phyloP scores from a whole-genome alignment of 1,140 invertebrate genomes.

The Saccostrea cuccullata region DNA sequence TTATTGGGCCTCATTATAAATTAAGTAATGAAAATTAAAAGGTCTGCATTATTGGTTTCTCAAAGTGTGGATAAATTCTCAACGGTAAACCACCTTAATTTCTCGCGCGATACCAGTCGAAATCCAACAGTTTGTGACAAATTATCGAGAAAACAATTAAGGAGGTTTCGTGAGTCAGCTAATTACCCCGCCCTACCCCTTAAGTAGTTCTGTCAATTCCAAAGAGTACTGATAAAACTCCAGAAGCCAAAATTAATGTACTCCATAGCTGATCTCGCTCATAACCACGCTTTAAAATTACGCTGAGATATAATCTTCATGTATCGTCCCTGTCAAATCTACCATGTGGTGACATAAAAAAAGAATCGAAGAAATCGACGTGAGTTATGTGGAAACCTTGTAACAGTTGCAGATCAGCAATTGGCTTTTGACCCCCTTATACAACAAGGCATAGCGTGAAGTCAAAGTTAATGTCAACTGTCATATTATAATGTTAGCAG shows the following conservation, averaged over 20 bases:
- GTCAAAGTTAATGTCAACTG: background rate
- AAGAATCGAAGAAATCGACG: background rate
- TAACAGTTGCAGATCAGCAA: background rate
- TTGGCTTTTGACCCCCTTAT: background rate
- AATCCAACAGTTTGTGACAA: background rate
- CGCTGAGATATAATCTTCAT: background rate
- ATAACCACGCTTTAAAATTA: slow-evolving; percentile 3
- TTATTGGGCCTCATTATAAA: no score
- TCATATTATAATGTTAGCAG: background rate
- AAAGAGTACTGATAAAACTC: background rate
- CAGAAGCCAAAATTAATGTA: slow-evolving; percentile 18
- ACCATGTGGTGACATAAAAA: slow-evolving; percentile 12
- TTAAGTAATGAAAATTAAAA: background rate
- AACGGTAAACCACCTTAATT: background rate
- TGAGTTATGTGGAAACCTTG: background rate
- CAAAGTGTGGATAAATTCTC: slow-evolving; percentile 2
- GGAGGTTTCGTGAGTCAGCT: slow-evolving; percentile 26
- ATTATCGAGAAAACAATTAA: slow-evolving; percentile 31
- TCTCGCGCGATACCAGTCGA: background rate
- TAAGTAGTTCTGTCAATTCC: slow-evolving; percentile 30
- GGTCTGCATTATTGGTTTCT: background rate
- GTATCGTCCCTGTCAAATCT: background rate
- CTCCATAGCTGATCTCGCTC: background rate
- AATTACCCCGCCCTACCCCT: slow-evolving; percentile 31
- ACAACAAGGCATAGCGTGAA: background rate